Evolutionary conservation across 2,797 vertebrate genomes (phyloP).

Genomic region (Pristis pectinata): DNA sequence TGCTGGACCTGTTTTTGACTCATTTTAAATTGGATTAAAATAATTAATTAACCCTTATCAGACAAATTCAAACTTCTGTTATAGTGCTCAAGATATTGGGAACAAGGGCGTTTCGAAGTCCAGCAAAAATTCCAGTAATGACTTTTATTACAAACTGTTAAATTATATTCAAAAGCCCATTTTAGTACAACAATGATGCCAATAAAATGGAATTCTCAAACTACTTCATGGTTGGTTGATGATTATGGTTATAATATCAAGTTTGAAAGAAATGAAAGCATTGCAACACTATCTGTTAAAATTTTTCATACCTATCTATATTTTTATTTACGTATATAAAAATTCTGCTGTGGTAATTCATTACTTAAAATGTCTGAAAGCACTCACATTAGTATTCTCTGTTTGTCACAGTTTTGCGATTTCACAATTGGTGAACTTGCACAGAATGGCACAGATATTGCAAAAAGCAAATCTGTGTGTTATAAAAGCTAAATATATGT

Average conservation of each 20-base stretch:
- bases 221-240: background rate
- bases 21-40: background rate
- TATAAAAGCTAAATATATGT: background rate
- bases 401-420: background rate
- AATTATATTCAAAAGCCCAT: background rate
- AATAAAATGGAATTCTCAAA: background rate
- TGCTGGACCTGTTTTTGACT: background rate
- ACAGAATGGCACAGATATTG: background rate
- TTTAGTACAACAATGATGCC: background rate
- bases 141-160: background rate
- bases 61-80: background rate
- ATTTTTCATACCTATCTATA: background rate
- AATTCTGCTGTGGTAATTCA: background rate
- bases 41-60: conserved; percentile 11
- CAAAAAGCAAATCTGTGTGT: background rate
- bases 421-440: background rate
- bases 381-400: background rate
- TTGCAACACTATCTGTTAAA: background rate
- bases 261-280: background rate
- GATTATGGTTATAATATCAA: background rate
- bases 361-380: background rate
- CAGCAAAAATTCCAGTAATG: background rate
- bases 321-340: background rate
- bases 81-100: background rate
- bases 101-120: background rate